These are phyloP conservation scores for Gambusia yucatana DNA, from an alignment of 2,797 vertebrate species.

Conservation along the genomic window DNA sequence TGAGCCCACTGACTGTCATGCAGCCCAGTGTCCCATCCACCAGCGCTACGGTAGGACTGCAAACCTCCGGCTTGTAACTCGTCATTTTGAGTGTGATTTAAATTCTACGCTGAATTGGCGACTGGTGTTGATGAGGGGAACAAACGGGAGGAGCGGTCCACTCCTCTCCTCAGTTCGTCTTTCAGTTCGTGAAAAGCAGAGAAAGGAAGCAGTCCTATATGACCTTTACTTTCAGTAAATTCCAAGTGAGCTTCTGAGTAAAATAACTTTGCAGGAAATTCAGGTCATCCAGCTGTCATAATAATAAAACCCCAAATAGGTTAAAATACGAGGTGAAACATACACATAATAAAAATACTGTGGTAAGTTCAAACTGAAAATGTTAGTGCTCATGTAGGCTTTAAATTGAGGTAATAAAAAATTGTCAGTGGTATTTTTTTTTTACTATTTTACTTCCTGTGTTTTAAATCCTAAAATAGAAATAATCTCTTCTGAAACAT, in stretches of 20 bases:
- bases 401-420: neutral
- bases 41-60: slow-evolving; percentile 61
- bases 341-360: neutral
- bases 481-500: neutral
- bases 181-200: slow-evolving; percentile 50
- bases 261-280: neutral
- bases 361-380: neutral
- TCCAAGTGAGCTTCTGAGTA: neutral
- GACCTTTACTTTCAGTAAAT: slow-evolving; percentile 41
- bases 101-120: neutral
- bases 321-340: neutral
- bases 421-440: neutral
- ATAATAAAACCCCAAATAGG: neutral
- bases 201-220: slow-evolving; percentile 66
- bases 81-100: neutral
- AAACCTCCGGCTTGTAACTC: neutral
- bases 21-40: slow-evolving; percentile 78
- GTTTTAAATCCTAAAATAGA: neutral
- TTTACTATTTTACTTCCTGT: neutral
- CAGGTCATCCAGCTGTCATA: neutral
- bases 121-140: slow-evolving; percentile 1
- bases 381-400: neutral
- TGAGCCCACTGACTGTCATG: slow-evolving; percentile 70
- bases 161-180: slow-evolving; percentile 37
- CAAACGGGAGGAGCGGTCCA: neutral